Evolutionary conservation across 1,140 invertebrate genomes (phyloP), one percentile per base, ranked within the genome.

Genomic region (Akabosia matsudoensis): DNA sequence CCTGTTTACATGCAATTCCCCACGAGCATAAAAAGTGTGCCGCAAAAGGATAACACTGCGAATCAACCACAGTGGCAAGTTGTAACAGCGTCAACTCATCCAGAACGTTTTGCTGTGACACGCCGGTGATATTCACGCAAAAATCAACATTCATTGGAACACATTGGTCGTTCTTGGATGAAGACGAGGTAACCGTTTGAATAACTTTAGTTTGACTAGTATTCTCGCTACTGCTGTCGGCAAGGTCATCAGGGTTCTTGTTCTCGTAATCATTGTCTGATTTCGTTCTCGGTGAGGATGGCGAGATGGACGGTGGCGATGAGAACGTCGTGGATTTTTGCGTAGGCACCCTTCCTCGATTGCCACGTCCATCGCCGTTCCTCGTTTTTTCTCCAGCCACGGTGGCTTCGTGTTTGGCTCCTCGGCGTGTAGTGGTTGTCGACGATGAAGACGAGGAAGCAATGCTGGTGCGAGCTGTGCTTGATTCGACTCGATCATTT

Each of bases 1-100:
- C 73, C 26, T 64, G 22, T 30, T 81, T 78, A 26, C 80, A 81
- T 7, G 73, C 77, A 13, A 81, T 74, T 4, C 77, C 78, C 78
- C 78, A 81, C 18, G 75, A 73, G 67, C 80, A 81, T 16, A 81
- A 45, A 33, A 81, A 81, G 74, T 81, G 80, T 0, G 80, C 78
- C 26, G 78, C 78, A 70, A 81, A 81, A 1, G 80, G 80, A 70
- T 81, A 79, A 54, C 80, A 81, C 61, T 79, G 80, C 14, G 78
- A 78, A 3, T 77, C 76, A 3, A 79, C 77, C 14, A 81, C 75
- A 26, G 75, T 22, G 4, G 72, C 54, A 14, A 81, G 33, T 30
- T 77, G 75, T 18, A 71, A 37, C 64, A 79, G 26, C 1, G 74
- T 77, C 31, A 64, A 52, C n/a, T 77, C 77, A 45, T 80, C 79